Conservation (phyloP, 2,797 vertebrate species). For the Phylloscopus collybita region DNA sequence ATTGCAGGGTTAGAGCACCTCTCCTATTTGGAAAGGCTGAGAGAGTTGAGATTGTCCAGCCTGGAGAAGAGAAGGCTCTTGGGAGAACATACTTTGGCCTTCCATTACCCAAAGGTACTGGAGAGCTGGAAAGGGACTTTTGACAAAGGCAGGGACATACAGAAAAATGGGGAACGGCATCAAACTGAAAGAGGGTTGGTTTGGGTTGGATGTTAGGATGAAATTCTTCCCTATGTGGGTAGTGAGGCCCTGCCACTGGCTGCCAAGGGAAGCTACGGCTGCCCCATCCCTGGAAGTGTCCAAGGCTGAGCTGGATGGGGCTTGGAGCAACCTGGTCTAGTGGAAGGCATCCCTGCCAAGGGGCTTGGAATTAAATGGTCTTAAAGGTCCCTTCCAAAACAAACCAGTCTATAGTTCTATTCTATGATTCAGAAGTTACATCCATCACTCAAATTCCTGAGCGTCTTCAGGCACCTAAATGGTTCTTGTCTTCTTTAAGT, state of each 20-base stretch:
- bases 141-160: not conserved
- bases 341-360: not conserved
- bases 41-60: not conserved
- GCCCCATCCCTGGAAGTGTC: not conserved
- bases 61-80: not conserved
- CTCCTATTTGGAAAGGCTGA: not conserved
- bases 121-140: not conserved
- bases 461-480: not conserved
- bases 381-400: not conserved
- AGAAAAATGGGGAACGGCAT: rapidly evolving
- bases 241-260: not conserved
- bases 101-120: not conserved
- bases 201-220: not conserved
- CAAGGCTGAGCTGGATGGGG: not conserved
- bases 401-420: not conserved
- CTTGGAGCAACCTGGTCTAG: not conserved
- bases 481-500: not conserved
- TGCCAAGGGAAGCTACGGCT: not conserved
- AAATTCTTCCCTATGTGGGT: not conserved
- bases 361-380: not conserved
- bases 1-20: not conserved
- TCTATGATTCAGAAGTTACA: not conserved
- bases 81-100: not conserved
- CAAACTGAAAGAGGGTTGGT: not conserved
- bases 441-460: not conserved